Evolutionary conservation across 2,888 invertebrate species (phyloP), one percentile per base, ranked within the genome.

Genomic region (Ochlodes sylvanus): DNA sequence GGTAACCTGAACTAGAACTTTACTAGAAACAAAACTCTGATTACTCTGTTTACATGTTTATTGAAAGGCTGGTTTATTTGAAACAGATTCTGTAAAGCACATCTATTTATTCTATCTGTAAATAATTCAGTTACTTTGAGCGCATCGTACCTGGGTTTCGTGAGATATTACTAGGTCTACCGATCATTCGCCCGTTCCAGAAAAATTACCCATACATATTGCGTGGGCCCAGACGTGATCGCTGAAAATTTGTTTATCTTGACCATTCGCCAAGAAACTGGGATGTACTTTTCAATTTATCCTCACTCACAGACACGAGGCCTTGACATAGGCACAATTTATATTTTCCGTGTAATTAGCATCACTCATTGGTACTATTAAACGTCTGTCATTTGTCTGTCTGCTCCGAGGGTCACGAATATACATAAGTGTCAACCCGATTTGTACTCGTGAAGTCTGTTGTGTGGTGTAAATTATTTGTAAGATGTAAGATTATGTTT

Each of bases 201-300:
- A 72, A 69, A 52, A 50, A 57, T 42, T 47, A 34, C 47, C 34
- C 55, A 63, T 64, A 27, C 55, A 57, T 41, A 56, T 44, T 55
- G 68, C 74, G 76, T 75, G 71, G 71, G 74, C 19, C 17, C 50
- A 9, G 50, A 42, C 65, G 56, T 68, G 70, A 21, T 70, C 65
- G 47, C 56, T 62, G 44, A 64, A 61, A 61, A 62, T 70, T 68
- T 86, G 84, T 88, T 87, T 87, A 82, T 84, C 77, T 89, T 89
- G 89, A 87, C 74, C 74, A 67, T 57, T 58, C 71, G 90, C 90
- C 89, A 89, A 89, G 70, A 74, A 71, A 70, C 70, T 69, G 72
- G 75, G 74, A 75, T 70, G 74, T 71, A 69, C 71, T 71, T 76
- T 77, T 74, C 72, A 77, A 81, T 79, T 79, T 75, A 81, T 81